Evolutionary conservation across 2,888 invertebrate genomes (phyloP).

Genomic region (Luffia ferchaultella): DNA sequence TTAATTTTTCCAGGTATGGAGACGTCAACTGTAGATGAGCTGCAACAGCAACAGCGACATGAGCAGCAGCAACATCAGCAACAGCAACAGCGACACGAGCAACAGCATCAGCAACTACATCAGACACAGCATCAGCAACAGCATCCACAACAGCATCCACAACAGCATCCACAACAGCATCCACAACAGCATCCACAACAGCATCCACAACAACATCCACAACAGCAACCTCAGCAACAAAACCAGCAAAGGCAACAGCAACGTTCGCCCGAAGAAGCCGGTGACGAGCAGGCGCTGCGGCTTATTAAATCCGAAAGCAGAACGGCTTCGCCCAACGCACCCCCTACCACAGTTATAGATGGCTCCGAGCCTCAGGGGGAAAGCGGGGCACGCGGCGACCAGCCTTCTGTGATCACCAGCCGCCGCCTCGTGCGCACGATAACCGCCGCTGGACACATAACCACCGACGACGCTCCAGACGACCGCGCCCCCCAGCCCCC

Average conservation of each 20-base stretch:
- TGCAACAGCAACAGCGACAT: conserved; percentile 19
- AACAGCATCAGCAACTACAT: conserved; percentile 12
- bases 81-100: conserved; percentile 7
- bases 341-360: conserved; percentile 1
- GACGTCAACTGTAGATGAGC: conserved; percentile 13
- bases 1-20: not conserved
- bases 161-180: too few species aligned
- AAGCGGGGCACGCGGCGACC: conserved; percentile 19
- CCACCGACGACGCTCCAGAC: conserved; percentile 20
- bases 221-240: conserved; percentile 1
- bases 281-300: conserved; percentile 44
- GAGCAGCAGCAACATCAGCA: conserved; percentile 9
- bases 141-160: too few species aligned
- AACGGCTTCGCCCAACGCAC: not conserved
- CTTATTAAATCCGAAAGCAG: conserved; percentile 43
- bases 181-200: too few species aligned
- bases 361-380: conserved; percentile 10
- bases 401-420: conserved; percentile 63
- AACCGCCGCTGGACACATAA: conserved; percentile 69
- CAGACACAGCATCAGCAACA: conserved; percentile 10
- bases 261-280: conserved; percentile 20
- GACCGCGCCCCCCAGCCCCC: conserved; percentile 10
- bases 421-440: conserved; percentile 67
- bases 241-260: not conserved
- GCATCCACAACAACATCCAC: too few species aligned